Evolutionary conservation across 2,888 invertebrate species (phyloP).

Genomic region (Mythimna ferrago): DNA sequence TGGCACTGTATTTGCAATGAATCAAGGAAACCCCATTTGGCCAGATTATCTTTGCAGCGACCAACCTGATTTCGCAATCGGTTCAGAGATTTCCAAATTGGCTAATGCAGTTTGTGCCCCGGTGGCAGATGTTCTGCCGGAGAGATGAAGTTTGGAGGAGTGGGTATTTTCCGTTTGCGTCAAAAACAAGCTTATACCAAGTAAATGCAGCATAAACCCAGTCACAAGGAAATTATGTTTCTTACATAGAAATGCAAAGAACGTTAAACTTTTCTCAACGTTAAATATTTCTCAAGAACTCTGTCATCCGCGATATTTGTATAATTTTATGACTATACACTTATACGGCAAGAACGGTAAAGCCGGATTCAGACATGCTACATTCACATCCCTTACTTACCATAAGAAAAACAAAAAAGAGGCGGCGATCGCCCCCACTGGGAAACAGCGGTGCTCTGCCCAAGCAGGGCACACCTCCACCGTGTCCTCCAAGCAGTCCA

Average conservation of each 20-base stretch:
- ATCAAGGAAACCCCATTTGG: too few species aligned
- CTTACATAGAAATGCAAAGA: constrained; percentile 33
- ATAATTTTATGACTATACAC: constrained; percentile 52
- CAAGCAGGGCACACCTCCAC: too few species aligned
- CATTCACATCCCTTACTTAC: not conserved
- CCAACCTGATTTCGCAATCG: too few species aligned
- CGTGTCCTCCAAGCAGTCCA: too few species aligned
- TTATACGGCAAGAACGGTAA: constrained; percentile 18
- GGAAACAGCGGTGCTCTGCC: too few species aligned
- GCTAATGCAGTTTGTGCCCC: too few species aligned
- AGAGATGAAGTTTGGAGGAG: too few species aligned
- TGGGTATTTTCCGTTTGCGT: too few species aligned
- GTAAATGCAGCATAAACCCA: constrained; percentile 24
- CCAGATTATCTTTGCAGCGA: too few species aligned
- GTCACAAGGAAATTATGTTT: constrained; percentile 36
- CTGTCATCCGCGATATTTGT: constrained; percentile 41
- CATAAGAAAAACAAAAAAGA: not conserved
- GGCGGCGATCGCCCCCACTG: not conserved
- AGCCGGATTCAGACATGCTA: constrained; percentile 22
- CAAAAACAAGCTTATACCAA: not conserved
- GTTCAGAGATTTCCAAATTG: too few species aligned
- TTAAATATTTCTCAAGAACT: constrained; percentile 35
- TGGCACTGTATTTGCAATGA: too few species aligned
- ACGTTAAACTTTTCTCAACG: constrained; percentile 34
- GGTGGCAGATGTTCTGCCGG: too few species aligned